These are phyloP conservation scores for Schizothorax lantsangensis DNA, from an alignment of 2,797 vertebrate species.

Conservation along the genomic window DNA sequence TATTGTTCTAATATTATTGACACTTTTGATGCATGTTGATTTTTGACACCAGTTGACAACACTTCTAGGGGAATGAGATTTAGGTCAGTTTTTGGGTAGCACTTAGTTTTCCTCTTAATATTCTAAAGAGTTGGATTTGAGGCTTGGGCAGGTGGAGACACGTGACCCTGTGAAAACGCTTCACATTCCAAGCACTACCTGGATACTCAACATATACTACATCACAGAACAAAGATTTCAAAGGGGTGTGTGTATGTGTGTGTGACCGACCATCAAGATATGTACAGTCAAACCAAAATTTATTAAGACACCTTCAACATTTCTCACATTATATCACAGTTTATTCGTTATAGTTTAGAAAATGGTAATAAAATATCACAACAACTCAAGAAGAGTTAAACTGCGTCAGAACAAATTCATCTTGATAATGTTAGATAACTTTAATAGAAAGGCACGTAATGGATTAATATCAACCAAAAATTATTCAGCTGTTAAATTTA, in stretches of 20 bases:
- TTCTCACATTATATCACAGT: too few relatives aligned
- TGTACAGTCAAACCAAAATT: too few relatives aligned
- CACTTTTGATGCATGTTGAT: not conserved
- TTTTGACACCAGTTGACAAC: not conserved
- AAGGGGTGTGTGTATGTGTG: not conserved
- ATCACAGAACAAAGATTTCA: not conserved
- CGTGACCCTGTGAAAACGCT: not conserved
- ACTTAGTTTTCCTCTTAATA: not conserved
- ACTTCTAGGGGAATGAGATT: not conserved
- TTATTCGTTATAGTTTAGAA: too few relatives aligned
- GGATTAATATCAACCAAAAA: too few relatives aligned
- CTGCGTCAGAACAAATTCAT: too few relatives aligned
- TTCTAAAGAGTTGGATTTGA: not conserved
- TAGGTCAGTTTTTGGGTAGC: not conserved
- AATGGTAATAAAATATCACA: too few relatives aligned
- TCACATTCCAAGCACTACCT: constrained; percentile 9
- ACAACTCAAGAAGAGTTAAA: too few relatives aligned
- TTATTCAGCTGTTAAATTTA: too few relatives aligned
- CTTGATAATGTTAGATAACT: too few relatives aligned
- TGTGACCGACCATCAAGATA: not conserved
- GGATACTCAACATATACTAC: not conserved
- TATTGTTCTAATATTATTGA: not conserved
- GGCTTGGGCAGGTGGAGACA: constrained; percentile 13
- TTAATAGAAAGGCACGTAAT: too few relatives aligned
- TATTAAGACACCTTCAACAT: too few relatives aligned